A percentile compares a stretch with the other conserved stretches of the same genome.
These are phyloP conservation scores for Epinotia nisella DNA, from an alignment of 2,888 invertebrate species.

Conservation along the genomic window DNA sequence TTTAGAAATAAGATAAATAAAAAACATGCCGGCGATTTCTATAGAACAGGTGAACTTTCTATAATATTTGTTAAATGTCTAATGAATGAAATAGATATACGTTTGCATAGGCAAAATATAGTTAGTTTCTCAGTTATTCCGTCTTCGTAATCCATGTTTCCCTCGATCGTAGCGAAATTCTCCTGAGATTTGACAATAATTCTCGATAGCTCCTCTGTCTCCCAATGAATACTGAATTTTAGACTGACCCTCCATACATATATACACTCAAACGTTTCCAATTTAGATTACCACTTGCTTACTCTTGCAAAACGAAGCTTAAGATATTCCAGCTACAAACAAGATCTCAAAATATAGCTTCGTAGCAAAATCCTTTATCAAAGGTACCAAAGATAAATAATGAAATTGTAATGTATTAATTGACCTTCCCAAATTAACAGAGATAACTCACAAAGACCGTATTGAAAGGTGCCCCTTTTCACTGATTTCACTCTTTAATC, in stretches of 20 bases:
- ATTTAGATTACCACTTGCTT: slow-evolving; percentile 77
- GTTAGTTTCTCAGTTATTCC: background rate
- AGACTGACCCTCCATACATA: slow-evolving; percentile 60
- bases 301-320: slow-evolving; percentile 43
- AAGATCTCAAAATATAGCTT: slow-evolving; percentile 45
- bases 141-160: slow-evolving; percentile 55
- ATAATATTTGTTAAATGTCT: background rate
- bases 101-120: background rate
- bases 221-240: slow-evolving; percentile 79
- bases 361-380: slow-evolving; percentile 50
- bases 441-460: slow-evolving; percentile 77
- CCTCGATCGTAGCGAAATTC: slow-evolving; percentile 60
- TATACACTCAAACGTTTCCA: slow-evolving; percentile 75
- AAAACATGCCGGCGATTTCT: background rate
- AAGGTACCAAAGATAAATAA: slow-evolving; percentile 71
- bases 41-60: too few species aligned
- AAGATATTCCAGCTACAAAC: slow-evolving; percentile 28
- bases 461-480: slow-evolving; percentile 75
- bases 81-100: background rate
- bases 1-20: background rate
- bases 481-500: slow-evolving; percentile 81
- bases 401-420: slow-evolving; percentile 76
- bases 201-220: slow-evolving; percentile 74
- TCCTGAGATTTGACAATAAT: slow-evolving; percentile 81
- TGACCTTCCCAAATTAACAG: slow-evolving; percentile 79